phyloP scores from a whole-genome alignment of 2,888 invertebrate species.

The Lasiommata megera region DNA sequence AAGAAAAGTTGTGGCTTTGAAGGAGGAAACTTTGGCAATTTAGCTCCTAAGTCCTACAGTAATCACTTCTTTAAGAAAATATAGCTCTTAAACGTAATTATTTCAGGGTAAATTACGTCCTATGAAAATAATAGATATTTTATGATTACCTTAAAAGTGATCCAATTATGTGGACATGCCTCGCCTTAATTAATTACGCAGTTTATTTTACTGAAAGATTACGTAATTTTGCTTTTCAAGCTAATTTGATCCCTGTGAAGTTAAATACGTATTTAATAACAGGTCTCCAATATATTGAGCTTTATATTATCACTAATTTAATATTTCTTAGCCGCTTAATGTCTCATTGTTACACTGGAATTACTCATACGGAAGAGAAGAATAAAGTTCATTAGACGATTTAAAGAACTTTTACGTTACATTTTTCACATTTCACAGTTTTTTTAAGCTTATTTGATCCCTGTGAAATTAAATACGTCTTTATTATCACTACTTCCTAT shows the following conservation, averaged over 20 bases:
- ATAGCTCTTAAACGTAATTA: conserved; percentile 1
- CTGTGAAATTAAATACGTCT: too few relatives aligned
- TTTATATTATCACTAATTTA: too few relatives aligned
- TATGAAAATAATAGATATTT: background rate
- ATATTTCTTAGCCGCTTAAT: too few relatives aligned
- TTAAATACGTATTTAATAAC: background rate
- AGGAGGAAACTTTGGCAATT: conserved; percentile 17
- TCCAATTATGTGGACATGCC: background rate
- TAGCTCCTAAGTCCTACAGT: conserved; percentile 3
- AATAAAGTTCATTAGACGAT: too few relatives aligned
- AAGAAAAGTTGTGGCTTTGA: conserved; percentile 12
- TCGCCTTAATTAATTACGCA: background rate
- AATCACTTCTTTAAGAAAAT: conserved; percentile 13
- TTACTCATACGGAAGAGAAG: too few relatives aligned
- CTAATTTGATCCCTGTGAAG: too few relatives aligned
- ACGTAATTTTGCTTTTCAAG: background rate
- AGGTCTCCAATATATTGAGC: too few relatives aligned
- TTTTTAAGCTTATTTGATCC: too few relatives aligned
- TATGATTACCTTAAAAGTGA: background rate
- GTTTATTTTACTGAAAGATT: background rate
- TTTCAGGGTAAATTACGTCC: background rate
- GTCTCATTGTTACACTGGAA: too few relatives aligned
- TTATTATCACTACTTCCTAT: too few relatives aligned
- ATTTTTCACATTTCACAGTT: too few relatives aligned
- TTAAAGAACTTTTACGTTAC: too few relatives aligned